Evolutionary conservation across 2,888 invertebrate species (phyloP), one percentile per base, ranked within the genome.

Genomic region (Pseudeuparius sepicola): DNA sequence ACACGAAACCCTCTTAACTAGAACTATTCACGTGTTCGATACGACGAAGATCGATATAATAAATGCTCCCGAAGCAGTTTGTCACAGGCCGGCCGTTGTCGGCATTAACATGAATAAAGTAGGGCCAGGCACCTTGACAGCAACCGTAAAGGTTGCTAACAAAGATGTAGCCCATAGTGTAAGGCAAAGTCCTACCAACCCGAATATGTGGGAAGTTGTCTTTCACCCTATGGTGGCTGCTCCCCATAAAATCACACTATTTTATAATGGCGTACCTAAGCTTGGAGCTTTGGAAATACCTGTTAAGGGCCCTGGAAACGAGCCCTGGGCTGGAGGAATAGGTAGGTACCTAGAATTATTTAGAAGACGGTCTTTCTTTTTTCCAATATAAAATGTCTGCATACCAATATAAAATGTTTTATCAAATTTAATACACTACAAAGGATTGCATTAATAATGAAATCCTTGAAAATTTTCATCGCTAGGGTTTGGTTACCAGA

Each of bases 171-270:
- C 87, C 14, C 85, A 88, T 56, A 75, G 83, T 41, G 75, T 92
- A 42, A 68, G 85, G 12, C 76, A 84, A 36, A 71, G 72, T 37
- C 71, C 75, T 27, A 66, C 72, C 24, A 78, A 78, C 47, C 78
- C 82, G 15, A 75, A 75, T 28, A 66, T 84, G 34, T 83, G 84
- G 63, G 85, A 86, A 62, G 78, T 87, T 15, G 77, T 84, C 39
- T 93, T 90, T 64, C 87, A 88, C 58, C 94, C 94, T 0, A 76
- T 80, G 1, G 67, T 84, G 23, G 83, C 88, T 2, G 86, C 92
- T 13, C 84, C 89, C 2, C 93, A 96, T 60, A 73, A 83, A 49
- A 72, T 96, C 37, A 76, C 83, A 40, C 72, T 94, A 31, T 75
- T 81, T 47, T 92, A 88, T 65, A 90, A 92, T 60, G 87, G 84